Evolutionary conservation across 2,113 vertebrate genomes (phyloP).

Genomic region (Leptobrachium leishanense): DNA sequence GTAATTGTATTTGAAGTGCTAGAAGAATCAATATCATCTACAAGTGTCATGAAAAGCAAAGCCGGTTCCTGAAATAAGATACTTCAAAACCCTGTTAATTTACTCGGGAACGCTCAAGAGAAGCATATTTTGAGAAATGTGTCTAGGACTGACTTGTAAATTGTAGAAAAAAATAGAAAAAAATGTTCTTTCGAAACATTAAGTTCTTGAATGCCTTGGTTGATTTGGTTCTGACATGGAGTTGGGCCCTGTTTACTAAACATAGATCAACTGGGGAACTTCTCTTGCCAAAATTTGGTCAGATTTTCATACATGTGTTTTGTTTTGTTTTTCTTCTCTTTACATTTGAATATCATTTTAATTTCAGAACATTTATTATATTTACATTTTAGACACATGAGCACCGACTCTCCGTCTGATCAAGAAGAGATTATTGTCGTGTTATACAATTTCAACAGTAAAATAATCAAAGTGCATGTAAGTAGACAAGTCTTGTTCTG

Average conservation of each 20-base stretch:
- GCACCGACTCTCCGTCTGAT: constrained; percentile 80
- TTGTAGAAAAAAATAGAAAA: neutral
- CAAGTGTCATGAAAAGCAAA: constrained; percentile 20
- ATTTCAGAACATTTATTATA: neutral
- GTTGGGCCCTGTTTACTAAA: too few species aligned
- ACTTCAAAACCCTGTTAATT: constrained; percentile 7
- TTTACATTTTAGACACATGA: constrained; percentile 77
- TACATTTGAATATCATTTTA: neutral
- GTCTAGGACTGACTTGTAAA: neutral
- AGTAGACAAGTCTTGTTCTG: constrained; percentile 51
- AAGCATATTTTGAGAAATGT: constrained; percentile 25
- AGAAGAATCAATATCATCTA: constrained; percentile 12
- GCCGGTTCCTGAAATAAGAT: neutral
- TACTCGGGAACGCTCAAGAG: neutral
- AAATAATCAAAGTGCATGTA: constrained; percentile 92
- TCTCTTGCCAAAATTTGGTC: too few species aligned
- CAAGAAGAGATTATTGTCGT: constrained; percentile 76
- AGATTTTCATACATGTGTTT: too few species aligned
- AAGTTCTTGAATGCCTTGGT: too few species aligned
- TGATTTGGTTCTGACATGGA: too few species aligned
- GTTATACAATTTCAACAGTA: constrained; percentile 90
- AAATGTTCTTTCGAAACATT: neutral
- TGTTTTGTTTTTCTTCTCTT: too few species aligned
- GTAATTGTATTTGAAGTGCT: constrained; percentile 30
- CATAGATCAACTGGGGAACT: too few species aligned